These are phyloP conservation scores for Gymnothorax reevesii DNA, from an alignment of 2,797 vertebrate species.

Conservation along the genomic window DNA sequence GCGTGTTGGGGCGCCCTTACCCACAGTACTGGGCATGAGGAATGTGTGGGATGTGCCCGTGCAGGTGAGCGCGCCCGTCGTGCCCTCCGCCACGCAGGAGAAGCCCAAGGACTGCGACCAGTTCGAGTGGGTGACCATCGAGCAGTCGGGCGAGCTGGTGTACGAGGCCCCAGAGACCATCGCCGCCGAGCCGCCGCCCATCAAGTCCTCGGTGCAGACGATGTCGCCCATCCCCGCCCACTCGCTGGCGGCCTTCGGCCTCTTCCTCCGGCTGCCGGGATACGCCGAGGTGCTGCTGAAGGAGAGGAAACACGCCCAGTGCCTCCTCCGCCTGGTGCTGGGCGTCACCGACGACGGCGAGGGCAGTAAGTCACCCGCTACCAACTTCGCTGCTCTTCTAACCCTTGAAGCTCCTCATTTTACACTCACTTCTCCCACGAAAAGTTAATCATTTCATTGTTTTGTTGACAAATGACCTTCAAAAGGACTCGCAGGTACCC, in stretches of 20 bases:
- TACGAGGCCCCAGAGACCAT: conserved; percentile 96
- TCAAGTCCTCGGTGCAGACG: conserved; percentile 93
- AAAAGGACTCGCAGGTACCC: too few species aligned
- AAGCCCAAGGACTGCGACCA: conserved; percentile 98
- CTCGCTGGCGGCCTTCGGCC: conserved; percentile 94
- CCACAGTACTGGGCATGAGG: background rate
- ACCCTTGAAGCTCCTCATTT: too few species aligned
- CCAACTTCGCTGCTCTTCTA: background rate
- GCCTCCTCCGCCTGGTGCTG: conserved; percentile 93
- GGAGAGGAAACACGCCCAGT: conserved; percentile 98
- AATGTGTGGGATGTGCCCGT: background rate
- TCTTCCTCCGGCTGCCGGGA: conserved; percentile 94
- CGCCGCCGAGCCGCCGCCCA: conserved; percentile 88
- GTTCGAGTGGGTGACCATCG: conserved; percentile 99
- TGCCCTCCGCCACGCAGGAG: conserved; percentile 89
- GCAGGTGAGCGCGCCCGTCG: conserved; percentile 94
- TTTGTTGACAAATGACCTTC: too few species aligned
- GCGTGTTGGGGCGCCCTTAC: background rate
- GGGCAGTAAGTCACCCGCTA: conserved; percentile 85
- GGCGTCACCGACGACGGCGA: conserved; percentile 98
- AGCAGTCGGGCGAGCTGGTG: conserved; percentile 94
- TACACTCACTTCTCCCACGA: too few species aligned
- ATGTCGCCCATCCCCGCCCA: conserved; percentile 97
- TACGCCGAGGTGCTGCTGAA: conserved; percentile 97
- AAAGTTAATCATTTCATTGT: too few species aligned